These are phyloP conservation scores for Microcebus ravelobensis DNA, from an alignment of 2,113 vertebrate species.

Conservation along the genomic window DNA sequence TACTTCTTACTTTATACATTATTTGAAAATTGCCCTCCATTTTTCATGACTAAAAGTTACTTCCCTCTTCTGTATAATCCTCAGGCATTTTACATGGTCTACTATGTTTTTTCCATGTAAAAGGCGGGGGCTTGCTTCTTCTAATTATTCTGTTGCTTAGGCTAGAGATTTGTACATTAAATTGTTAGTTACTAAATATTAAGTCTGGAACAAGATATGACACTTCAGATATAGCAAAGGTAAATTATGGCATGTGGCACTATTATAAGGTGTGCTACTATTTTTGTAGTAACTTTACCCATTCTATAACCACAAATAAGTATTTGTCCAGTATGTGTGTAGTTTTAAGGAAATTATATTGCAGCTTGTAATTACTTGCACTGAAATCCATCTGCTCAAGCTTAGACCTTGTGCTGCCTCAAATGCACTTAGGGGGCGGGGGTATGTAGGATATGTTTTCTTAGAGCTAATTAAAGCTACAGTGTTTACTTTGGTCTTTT, in stretches of 20 bases:
- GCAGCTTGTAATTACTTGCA: conserved; percentile 83
- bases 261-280: conserved; percentile 83
- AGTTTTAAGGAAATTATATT: conserved; percentile 78
- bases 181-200: conserved; percentile 88
- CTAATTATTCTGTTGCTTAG: conserved; percentile 66
- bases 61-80: not conserved
- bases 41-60: conserved; percentile 37
- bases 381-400: conserved; percentile 71
- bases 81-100: not conserved
- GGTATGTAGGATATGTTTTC: not conserved
- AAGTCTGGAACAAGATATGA: conserved; percentile 79
- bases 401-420: conserved; percentile 52
- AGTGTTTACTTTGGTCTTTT: conserved; percentile 55
- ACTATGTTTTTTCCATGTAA: not conserved
- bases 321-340: conserved; percentile 76
- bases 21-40: conserved; percentile 21
- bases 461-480: conserved; percentile 38
- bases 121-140: conserved; percentile 1
- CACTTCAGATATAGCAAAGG: conserved; percentile 81
- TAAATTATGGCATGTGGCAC: conserved; percentile 82
- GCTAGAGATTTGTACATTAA: conserved; percentile 77
- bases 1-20: not conserved
- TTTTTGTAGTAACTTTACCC: conserved; percentile 82
- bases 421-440: not conserved
- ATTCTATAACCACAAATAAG: conserved; percentile 84